Evolutionary conservation across 2,113 vertebrate species (phyloP), one percentile per base, ranked within the genome.

Genomic region (Melospiza georgiana): DNA sequence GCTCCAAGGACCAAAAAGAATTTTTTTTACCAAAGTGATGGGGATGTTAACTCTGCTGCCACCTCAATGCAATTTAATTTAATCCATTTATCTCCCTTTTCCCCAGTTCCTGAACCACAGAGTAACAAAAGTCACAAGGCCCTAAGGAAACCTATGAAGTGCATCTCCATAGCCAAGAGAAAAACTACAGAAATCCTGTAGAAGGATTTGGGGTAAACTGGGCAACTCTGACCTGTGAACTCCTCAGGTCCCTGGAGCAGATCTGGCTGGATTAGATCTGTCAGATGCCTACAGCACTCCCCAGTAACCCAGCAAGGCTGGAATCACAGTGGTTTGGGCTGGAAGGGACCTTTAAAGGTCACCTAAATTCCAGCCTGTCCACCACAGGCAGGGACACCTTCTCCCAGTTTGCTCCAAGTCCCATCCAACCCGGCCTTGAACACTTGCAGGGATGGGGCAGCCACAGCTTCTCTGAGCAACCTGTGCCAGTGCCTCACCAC

Each of bases 81-180:
- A 72, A n/a, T 28, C 46, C 6, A 3, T 63, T 73, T 24, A 78
- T 28, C 46, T 54, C 54, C n/a, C 9, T 54, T 43, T 63, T 27
- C n/a, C 33, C 23, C 20, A 61, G 1, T 19, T 72, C 54, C 66
- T 37, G 35, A 87, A 62, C 23, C 71, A 22, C 8, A 59, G 30
- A 71, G 37, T 17, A 39, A 54, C 15, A 49, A 4, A 73, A 94
- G 21, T 33, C 61, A 58, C 0, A 0, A 65, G 48, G 18, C 41
- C n/a, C 20, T 2, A 57, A 79, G 6, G 16, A 84, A 82, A 57
- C 9, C 7, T n/a, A 30, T 2, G 18, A 35, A 62, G 35, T 3
- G 1, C 9, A 21, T 20, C 10, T 27, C 23, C 27, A 28, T 0
- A 62, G 15, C 3, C 12, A 55, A 54, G 18, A 37, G 8, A 41